Evolutionary conservation across 2,113 vertebrate species (phyloP).

Genomic region (Catagonus wagneri): DNA sequence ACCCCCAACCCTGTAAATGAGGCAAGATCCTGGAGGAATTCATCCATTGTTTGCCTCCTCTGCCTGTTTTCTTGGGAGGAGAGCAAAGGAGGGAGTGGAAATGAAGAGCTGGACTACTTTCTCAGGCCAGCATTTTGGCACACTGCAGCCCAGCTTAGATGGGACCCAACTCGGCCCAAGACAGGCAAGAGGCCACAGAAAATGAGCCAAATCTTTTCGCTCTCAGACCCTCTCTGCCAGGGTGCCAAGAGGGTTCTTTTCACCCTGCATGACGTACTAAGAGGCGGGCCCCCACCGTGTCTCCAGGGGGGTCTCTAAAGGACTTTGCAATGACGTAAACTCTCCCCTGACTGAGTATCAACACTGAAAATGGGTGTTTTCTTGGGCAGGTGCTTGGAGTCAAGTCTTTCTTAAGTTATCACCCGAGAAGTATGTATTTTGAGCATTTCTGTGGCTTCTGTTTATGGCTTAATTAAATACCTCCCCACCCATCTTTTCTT

Average conservation of each 20-base stretch:
- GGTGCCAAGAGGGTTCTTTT: not conserved
- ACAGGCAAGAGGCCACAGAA: not conserved
- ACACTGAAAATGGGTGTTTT: not conserved
- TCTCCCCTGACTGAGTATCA: not conserved
- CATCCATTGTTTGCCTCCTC: too few species aligned
- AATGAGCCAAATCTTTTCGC: not conserved
- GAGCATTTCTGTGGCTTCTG: not conserved
- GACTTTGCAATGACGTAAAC: not conserved
- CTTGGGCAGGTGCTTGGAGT: not conserved
- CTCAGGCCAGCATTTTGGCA: not conserved
- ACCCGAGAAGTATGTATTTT: not conserved
- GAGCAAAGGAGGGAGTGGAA: not conserved
- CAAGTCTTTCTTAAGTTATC: not conserved
- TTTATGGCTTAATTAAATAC: not conserved
- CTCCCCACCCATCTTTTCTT: not conserved
- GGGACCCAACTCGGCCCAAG: not conserved
- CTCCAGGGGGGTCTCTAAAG: not conserved
- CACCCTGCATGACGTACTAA: not conserved
- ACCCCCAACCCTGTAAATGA: not conserved
- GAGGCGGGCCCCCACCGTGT: accelerated
- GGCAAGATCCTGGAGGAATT: slow-evolving; percentile 1
- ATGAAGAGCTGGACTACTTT: not conserved
- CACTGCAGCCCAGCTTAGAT: not conserved
- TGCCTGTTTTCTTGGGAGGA: not conserved
- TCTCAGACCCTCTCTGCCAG: not conserved